These are phyloP conservation scores for Leucophenga varia DNA, from an alignment of 1,140 invertebrate genomes.

Conservation along the genomic window DNA sequence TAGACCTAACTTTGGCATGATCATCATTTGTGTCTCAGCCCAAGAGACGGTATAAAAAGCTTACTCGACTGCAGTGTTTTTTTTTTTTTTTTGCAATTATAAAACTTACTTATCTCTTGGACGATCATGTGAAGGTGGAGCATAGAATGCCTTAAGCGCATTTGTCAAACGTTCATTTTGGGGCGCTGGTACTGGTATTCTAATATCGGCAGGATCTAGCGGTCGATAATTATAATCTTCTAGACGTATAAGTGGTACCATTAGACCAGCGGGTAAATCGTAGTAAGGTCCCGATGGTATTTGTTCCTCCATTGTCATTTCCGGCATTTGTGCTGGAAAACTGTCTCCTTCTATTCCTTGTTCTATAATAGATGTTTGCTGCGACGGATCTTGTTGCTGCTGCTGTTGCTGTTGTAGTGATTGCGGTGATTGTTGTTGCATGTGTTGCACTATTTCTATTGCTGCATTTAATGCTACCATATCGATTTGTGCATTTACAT, in stretches of 20 bases:
- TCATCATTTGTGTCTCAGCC: neutral
- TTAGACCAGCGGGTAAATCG: conserved; percentile 92
- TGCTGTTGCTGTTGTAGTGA: conserved; percentile 14
- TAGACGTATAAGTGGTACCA: conserved; percentile 85
- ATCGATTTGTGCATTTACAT: conserved; percentile 31
- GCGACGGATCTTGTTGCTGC: conserved; percentile 4
- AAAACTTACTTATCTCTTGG: conserved; percentile 83
- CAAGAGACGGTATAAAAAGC: too few species aligned
- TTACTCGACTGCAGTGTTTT: too few species aligned
- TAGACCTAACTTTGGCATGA: neutral
- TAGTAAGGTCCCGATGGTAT: conserved; percentile 93
- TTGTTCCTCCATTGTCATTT: conserved; percentile 65
- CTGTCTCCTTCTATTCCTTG: conserved; percentile 11
- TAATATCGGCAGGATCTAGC: conserved; percentile 85
- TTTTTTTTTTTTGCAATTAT: too few species aligned
- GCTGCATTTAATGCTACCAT: conserved; percentile 43
- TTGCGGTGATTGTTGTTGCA: conserved; percentile 22
- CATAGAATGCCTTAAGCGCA: conserved; percentile 95
- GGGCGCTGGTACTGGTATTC: conserved; percentile 88
- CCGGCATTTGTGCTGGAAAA: conserved; percentile 24
- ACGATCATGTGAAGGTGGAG: conserved; percentile 87
- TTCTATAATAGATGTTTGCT: conserved; percentile 11
- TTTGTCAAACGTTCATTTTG: conserved; percentile 88
- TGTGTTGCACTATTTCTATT: conserved; percentile 52
- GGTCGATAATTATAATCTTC: conserved; percentile 90